These are phyloP conservation scores for Poeciliopsis occidentalis DNA, from an alignment of 2,113 vertebrate genomes.

Conservation along the genomic window DNA sequence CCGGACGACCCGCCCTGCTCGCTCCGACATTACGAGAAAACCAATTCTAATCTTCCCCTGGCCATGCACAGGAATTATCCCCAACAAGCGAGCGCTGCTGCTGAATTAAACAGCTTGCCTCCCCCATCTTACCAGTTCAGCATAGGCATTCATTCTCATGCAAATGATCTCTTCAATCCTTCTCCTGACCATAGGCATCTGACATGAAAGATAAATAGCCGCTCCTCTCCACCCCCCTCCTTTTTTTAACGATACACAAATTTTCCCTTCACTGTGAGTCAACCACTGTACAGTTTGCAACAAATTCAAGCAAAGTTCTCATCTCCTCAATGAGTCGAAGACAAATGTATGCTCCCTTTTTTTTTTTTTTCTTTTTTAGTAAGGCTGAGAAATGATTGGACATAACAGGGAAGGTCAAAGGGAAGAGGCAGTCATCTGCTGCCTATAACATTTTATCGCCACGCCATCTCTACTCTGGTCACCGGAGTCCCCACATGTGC, in stretches of 20 bases:
- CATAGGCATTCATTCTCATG: slow-evolving; percentile 72
- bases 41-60: slow-evolving; percentile 64
- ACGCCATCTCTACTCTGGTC: slow-evolving; percentile 14
- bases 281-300: neutral
- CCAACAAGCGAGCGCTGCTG: slow-evolving; percentile 52
- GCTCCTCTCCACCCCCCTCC: slow-evolving; percentile 13
- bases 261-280: slow-evolving; percentile 38
- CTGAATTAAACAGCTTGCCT: slow-evolving; percentile 60
- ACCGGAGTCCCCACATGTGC: slow-evolving; percentile 4
- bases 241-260: slow-evolving; percentile 46
- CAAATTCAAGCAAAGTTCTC: neutral
- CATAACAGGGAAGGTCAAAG: slow-evolving; percentile 12
- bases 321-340: neutral
- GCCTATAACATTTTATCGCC: slow-evolving; percentile 33
- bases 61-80: slow-evolving; percentile 59
- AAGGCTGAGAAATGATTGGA: neutral
- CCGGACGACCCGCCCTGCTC: slow-evolving; percentile 43
- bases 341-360: neutral
- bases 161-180: slow-evolving; percentile 61
- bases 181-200: slow-evolving; percentile 61
- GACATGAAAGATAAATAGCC: slow-evolving; percentile 64
- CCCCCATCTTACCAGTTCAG: slow-evolving; percentile 39
- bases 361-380: neutral
- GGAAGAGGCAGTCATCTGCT: slow-evolving; percentile 9
- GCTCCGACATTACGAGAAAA: slow-evolving; percentile 53